Evolutionary conservation across 2,797 vertebrate species (phyloP), one percentile per base, ranked within the genome.

Genomic region (Ptychobarbus kaznakovi): DNA sequence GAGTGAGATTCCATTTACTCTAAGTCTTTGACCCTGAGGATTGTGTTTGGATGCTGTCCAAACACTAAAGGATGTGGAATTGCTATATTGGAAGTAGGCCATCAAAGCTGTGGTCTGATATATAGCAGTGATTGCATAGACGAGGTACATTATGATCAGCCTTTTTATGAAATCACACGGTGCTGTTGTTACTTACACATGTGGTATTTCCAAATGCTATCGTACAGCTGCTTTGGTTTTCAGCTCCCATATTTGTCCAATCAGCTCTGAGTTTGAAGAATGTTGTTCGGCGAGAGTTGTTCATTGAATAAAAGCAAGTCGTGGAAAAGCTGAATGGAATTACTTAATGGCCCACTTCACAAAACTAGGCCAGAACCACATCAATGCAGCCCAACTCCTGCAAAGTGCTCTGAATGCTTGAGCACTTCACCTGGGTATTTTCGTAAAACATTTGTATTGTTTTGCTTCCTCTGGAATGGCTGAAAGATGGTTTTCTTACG

Each of bases 321-420:
- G 51, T 81, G 44, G 80, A 58, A 79, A 83, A 83, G 44, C 69
- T 86, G 53, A 86, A 80, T 78, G 74, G 53, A 72, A 83, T 80
- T 65, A 80, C 53, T 73, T 35, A 58, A 78, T 38, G 46, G 74
- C 28, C 35, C 65, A 80, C 49, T 80, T 85, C 22, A 32, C 42
- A 73, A 61, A 80, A 63, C 53, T 70, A 80, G 76, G 75, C 53
- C 28, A 84, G n/a, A 56, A 70, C 49, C 65, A 61, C 46, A 78
- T 32, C 28, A 35, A 46, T 79, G 20, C 68, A 61, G 22, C 66
- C 68, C 28, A 72, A 72, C 53, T 51, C 6, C 44, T 63, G 51
- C 12, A 28, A 38, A 72, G 40, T 16, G 13, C 63, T 65, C 38
- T 49, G 40, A 82, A 74, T 2, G 13, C 58, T 68, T 56, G 32